phyloP scores from a whole-genome alignment of 2,888 invertebrate species.

The Biston stratarius region DNA sequence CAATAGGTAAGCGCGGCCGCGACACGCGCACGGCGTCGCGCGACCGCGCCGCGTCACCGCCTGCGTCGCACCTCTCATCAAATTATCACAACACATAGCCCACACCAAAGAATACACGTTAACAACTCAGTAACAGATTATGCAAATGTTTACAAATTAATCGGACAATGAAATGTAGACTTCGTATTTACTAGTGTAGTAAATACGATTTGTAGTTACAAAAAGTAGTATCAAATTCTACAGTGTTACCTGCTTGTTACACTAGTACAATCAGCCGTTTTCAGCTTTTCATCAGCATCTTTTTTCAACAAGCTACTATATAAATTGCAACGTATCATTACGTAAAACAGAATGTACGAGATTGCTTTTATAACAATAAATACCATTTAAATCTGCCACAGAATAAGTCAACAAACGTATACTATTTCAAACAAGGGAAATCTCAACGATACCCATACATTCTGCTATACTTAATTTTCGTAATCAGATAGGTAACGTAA shows the following conservation, averaged over 20 bases:
- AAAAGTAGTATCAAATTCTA: neutral
- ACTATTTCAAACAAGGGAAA: neutral
- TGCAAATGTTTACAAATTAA: constrained; percentile 51
- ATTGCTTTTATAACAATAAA: neutral
- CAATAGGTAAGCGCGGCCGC: constrained; percentile 39
- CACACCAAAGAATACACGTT: constrained; percentile 58
- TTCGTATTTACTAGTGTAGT: constrained; percentile 29
- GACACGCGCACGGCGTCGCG: constrained; percentile 34
- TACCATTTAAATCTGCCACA: neutral
- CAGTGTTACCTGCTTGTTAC: too few relatives aligned
- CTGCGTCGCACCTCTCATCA: constrained; percentile 66
- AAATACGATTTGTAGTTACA: too few relatives aligned
- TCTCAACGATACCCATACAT: neutral
- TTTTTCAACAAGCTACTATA: neutral
- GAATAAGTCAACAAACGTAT: neutral
- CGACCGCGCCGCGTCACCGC: constrained; percentile 38
- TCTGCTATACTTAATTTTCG: too few relatives aligned
- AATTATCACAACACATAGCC: constrained; percentile 70
- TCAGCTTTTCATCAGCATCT: too few relatives aligned
- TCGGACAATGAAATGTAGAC: constrained; percentile 46
- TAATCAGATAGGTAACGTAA: neutral
- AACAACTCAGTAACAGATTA: constrained; percentile 50
- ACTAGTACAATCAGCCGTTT: too few relatives aligned
- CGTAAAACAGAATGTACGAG: too few relatives aligned
- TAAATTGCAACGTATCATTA: neutral